Percentiles rank a stretch among this genome's conserved stretches.
These are phyloP conservation scores for Okapia johnstoni DNA, from an alignment of 2,113 vertebrate species.

Conservation along the genomic window DNA sequence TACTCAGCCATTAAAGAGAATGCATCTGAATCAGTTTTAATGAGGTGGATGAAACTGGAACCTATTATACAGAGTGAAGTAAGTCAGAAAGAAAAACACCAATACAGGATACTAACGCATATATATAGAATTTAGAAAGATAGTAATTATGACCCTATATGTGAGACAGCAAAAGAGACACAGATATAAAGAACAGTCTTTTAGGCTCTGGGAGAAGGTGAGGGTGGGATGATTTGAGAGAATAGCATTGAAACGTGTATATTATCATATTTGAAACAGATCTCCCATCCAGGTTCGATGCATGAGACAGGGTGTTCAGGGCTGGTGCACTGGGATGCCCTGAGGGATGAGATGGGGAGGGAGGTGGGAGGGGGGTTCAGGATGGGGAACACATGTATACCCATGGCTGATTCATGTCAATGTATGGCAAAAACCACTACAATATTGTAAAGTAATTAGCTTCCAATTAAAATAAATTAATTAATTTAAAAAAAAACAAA, in stretches of 20 bases:
- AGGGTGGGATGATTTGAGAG: neutral
- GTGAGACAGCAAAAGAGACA: neutral
- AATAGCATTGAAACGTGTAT: neutral
- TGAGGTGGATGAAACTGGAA: neutral
- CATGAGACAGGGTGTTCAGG: neutral
- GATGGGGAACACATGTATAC: neutral
- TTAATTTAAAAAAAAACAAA: neutral
- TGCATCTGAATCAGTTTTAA: neutral
- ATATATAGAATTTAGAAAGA: neutral
- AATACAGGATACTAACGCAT: neutral
- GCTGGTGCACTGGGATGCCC: neutral
- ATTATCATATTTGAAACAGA: neutral
- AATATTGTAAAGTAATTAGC: neutral
- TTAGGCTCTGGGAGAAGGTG: neutral
- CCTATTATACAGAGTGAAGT: neutral
- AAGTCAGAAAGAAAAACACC: neutral
- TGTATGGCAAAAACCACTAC: neutral
- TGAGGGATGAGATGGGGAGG: neutral
- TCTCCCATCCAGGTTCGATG: neutral
- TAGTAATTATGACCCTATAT: neutral
- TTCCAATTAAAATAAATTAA: neutral
- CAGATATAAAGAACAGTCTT: neutral
- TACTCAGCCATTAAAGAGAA: neutral
- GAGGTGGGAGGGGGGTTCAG: neutral
- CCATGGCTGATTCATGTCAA: neutral